Conservation (phyloP, 2,113 vertebrate genomes). For the Heterotis niloticus region DNA sequence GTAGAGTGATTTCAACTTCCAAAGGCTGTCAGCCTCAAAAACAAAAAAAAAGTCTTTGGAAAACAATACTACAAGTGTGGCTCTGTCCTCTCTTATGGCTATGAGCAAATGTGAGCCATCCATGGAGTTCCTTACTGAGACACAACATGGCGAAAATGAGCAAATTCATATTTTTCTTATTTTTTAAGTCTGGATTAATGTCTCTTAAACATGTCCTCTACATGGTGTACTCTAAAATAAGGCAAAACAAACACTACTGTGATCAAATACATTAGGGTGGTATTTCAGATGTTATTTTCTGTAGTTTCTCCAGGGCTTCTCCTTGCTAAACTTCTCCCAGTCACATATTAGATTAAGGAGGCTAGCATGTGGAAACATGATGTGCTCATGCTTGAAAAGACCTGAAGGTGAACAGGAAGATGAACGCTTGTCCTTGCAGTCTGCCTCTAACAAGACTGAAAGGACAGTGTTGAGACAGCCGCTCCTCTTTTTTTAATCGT, state of each 20-base stretch:
- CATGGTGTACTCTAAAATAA: background rate
- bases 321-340: background rate
- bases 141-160: background rate
- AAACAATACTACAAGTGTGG: too few species aligned
- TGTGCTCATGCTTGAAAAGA: background rate
- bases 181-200: background rate
- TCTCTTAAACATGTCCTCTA: background rate
- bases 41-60: background rate
- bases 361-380: background rate
- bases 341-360: background rate
- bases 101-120: constrained; percentile 32
- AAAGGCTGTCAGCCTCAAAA: constrained; percentile 28
- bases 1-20: constrained; percentile 28
- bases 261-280: background rate
- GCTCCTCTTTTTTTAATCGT: background rate
- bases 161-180: background rate
- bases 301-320: background rate
- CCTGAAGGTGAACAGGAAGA: too few species aligned
- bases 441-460: too few species aligned
- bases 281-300: background rate
- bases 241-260: background rate
- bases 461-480: background rate
- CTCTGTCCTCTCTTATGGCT: constrained; percentile 15
- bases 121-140: constrained; percentile 33
- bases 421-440: too few species aligned